Evolutionary conservation across 2,888 invertebrate genomes (phyloP), one percentile per base, ranked within the genome.

Genomic region (Drosophila ustulata): DNA sequence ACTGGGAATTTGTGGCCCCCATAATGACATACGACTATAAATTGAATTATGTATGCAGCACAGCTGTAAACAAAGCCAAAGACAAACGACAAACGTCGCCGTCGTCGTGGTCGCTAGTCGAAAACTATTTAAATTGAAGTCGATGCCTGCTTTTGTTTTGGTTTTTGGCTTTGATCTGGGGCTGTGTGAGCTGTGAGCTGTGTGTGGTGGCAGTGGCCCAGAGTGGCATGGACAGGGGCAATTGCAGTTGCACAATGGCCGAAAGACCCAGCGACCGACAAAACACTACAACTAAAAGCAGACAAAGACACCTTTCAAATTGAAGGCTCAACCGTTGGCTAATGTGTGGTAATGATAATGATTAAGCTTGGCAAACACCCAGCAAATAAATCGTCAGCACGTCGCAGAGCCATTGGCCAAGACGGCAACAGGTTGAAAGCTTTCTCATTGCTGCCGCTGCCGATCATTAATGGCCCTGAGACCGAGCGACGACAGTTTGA

Each of bases 341-440:
- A 67, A 77, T 79, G 76, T 89, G 84, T 78, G 89, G 89, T 80
- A 83, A 83, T 88, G 78, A 84, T 88, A 78, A 89, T 83, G 84
- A 83, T 86, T 89, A 71, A 80, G 65, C 65, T 75, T 68, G 66
- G 66, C 68, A 73, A 82, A 88, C 80, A 88, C 45, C 55, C 61
- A 52, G 11, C 11, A 11, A 23, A 23, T 13, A 53, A 39, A 53
- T 51, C 26, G 13, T 51, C 51, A 51, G 25, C 55, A 25, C 39
- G 28, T 23, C 30, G 50, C 18, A 32, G 13, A 47, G 52, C 37
- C 58, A n/a, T 55, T 55, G 55, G 11, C 55, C 7, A 46, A 57
- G 25, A 56, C 56, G 18, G 18, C 18, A 18, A 46, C 56, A 46
- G 30, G 34, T 23, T 25, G 26, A 57, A 56, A 39, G 57, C 66